phyloP scores from a whole-genome alignment of 2,888 invertebrate genomes.

The Reticulitermes lucifugus region DNA sequence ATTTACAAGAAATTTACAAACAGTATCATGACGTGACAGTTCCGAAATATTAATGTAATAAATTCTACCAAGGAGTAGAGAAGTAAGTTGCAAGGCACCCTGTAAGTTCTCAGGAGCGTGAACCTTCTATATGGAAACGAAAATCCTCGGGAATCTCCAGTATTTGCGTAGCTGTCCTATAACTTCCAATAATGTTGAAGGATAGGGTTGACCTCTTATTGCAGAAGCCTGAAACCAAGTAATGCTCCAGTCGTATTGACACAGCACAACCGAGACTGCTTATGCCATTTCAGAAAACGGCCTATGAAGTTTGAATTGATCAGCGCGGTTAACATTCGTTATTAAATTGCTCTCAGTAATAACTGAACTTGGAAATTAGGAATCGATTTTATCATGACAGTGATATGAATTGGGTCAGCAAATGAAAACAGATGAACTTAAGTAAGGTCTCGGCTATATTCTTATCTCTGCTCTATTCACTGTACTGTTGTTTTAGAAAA shows the following conservation, averaged over 20 bases:
- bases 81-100: too few species aligned
- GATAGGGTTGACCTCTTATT: slow-evolving; percentile 24
- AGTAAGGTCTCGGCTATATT: too few species aligned
- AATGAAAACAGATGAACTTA: too few species aligned
- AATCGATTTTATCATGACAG: background rate
- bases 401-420: background rate
- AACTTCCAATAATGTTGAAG: slow-evolving; percentile 28
- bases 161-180: slow-evolving; percentile 29
- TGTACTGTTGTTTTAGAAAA: too few species aligned
- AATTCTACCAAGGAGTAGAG: too few species aligned
- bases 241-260: background rate
- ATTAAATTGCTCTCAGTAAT: background rate
- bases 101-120: too few species aligned
- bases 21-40: too few species aligned
- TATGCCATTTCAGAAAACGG: background rate
- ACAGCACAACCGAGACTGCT: background rate
- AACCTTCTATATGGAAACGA: background rate
- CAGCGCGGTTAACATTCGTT: background rate
- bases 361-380: background rate
- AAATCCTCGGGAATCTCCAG: background rate
- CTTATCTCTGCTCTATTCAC: too few species aligned
- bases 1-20: too few species aligned
- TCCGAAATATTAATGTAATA: too few species aligned
- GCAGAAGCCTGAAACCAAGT: slow-evolving; percentile 5
- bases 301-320: slow-evolving; percentile 8